Base-by-base conservation (phyloP, 2,113 vertebrate genomes). In the Oenanthe oenanthe region DNA sequence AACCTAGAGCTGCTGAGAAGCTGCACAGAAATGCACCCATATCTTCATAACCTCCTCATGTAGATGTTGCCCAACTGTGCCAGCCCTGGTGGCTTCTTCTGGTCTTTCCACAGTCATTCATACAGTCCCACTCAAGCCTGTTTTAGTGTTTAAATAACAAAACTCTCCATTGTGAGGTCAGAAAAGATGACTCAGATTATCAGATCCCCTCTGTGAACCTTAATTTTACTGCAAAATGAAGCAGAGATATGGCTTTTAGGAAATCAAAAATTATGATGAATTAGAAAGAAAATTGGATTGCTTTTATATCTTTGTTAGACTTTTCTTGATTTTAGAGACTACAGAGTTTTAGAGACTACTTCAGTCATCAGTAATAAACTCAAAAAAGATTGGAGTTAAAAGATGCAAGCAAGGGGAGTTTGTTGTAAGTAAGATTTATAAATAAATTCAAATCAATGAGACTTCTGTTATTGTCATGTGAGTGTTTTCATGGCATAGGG, bases 31-130 rank as follows among this genome's bases (percentile, higher is more conserved):
- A 76, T 56, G 24, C 4, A 4, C 4, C n/a, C 13, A 53, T 8
- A 61, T 61, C 28, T 56, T 1, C 1, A 57, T 31, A 79, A 48
- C 3, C 14, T 93, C 13, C 17, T 38, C 13, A 43, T 6, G 42
- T 0, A 53, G 31, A 24, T 53, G 13, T 15, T 89, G 7, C 12
- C 42, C 26, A 74, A 0, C 15, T 26, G 22, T 65, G 25, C 7
- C 34, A 28, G 45, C 63, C 20, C 72, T 40, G 32, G 38, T 29
- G 22, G 10, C 14, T 71, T 31, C 50, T 81, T 83, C 72, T 80
- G 31, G 13, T 53, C 36, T 72, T 88, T 38, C 40, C 58, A 60
- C 12, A 34, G 14, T 40, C 34, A 68, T 76, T 58, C 32, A 47
- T 3, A 15, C 1, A 28, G 22, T 22, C 19, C 10, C 20, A 43